Evolutionary conservation across 2,797 vertebrate genomes (phyloP).

Genomic region (Jordanella pulchra): DNA sequence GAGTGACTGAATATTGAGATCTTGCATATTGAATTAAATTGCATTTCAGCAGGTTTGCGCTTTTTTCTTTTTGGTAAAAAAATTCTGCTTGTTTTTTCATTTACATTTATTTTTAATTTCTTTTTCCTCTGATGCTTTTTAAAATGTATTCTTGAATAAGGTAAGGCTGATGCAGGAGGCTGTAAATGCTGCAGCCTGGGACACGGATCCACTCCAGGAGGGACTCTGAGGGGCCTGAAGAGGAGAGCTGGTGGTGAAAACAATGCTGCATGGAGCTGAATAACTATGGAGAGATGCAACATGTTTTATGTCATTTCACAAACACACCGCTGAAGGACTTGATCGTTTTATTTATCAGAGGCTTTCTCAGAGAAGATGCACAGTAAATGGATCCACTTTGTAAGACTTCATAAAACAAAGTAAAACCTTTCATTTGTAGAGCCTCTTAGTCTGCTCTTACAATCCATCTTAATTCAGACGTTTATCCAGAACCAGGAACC

Average conservation of each 20-base stretch:
- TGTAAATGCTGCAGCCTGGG: conserved; percentile 29
- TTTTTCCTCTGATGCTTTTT: conserved; percentile 53
- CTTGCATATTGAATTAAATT: conserved; percentile 59
- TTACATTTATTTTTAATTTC: conserved; percentile 65
- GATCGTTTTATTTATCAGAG: conserved; percentile 70
- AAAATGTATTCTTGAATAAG: conserved; percentile 53
- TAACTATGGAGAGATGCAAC: conserved; percentile 28
- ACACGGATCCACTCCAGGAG: conserved; percentile 19
- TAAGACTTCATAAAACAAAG: conserved; percentile 72
- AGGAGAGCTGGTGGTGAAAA: not conserved
- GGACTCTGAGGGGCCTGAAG: conserved; percentile 10
- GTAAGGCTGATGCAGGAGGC: conserved; percentile 47
- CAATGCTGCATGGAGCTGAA: conserved; percentile 26
- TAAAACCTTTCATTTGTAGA: conserved; percentile 52
- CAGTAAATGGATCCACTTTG: conserved; percentile 59
- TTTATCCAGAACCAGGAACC: conserved; percentile 64
- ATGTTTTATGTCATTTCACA: conserved; percentile 22
- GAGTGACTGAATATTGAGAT: conserved; percentile 43
- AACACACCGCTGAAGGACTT: conserved; percentile 38
- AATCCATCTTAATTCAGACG: conserved; percentile 46
- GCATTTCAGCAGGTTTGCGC: not conserved
- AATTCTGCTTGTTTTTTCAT: conserved; percentile 18
- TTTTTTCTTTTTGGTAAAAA: no score
- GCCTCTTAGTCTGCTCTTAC: conserved; percentile 42
- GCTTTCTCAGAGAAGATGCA: conserved; percentile 62